phyloP scores from a whole-genome alignment of 2,797 vertebrate species.

The Falco peregrinus region DNA sequence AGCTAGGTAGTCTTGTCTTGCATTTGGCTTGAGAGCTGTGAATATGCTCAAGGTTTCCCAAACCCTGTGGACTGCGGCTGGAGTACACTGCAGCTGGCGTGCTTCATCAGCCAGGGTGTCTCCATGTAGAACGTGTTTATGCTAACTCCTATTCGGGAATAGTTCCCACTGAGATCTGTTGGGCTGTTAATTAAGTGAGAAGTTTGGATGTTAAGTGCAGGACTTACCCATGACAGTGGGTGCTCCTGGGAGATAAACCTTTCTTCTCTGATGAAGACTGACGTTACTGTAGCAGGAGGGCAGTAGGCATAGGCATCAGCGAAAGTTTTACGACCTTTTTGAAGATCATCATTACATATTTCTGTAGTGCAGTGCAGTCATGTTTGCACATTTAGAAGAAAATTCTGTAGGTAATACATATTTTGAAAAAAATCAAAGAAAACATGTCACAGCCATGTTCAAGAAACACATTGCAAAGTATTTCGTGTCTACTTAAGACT shows the following conservation, averaged over 20 bases:
- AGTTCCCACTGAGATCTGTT: neutral
- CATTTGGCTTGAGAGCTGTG: neutral
- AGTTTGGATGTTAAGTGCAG: neutral
- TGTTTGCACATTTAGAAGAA: neutral
- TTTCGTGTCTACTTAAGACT: neutral
- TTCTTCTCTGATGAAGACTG: neutral
- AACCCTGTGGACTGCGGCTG: neutral
- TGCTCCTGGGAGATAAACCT: neutral
- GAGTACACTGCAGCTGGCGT: neutral
- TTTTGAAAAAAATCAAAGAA: neutral
- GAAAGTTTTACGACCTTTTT: neutral
- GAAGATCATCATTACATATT: neutral
- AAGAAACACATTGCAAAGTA: neutral
- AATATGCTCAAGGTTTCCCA: neutral
- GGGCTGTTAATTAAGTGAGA: neutral
- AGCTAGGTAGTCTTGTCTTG: rapidly evolving
- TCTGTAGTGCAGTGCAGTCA: neutral
- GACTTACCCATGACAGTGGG: rapidly evolving
- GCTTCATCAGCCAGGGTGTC: neutral
- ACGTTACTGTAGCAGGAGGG: neutral
- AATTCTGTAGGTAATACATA: neutral
- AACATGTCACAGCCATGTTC: rapidly evolving
- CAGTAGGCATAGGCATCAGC: rapidly evolving
- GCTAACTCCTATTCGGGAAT: neutral
- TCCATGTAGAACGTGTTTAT: neutral